A percentile compares a stretch with the other conserved stretches of the same genome.
Evolutionary conservation across 2,797 vertebrate genomes (phyloP).

Genomic region (Loriculus beryllinus): DNA sequence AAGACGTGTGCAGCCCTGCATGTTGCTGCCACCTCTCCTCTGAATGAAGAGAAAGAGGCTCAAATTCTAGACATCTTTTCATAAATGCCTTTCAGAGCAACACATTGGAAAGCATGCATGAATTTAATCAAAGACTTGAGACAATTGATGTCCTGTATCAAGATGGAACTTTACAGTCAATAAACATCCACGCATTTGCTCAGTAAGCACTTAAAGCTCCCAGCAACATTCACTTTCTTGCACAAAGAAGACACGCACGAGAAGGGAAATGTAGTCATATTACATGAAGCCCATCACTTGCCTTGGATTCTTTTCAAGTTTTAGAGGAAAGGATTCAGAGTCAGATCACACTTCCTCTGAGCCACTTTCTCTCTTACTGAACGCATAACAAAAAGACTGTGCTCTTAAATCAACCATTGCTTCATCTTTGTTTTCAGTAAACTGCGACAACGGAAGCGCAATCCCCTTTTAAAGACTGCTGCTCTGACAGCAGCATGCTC

Average conservation of each 20-base stretch:
- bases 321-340: not conserved
- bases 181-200: fast-evolving
- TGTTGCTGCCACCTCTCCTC: not conserved
- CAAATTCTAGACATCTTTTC: not conserved
- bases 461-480: slow-evolving; percentile 24
- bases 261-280: not conserved
- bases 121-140: not conserved
- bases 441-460: not conserved
- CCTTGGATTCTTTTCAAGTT: not conserved
- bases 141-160: not conserved
- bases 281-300: not conserved
- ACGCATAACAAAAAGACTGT: not conserved
- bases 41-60: not conserved
- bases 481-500: not conserved
- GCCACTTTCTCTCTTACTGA: not conserved
- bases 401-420: not conserved
- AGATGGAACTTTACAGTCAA: not conserved
- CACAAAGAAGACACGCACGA: not conserved
- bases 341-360: not conserved
- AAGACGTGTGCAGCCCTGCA: not conserved
- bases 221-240: not conserved
- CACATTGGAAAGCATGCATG: not conserved
- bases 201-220: not conserved
- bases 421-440: slow-evolving; percentile 20
- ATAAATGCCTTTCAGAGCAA: not conserved